phyloP scores from a whole-genome alignment of 2,113 vertebrate species.

The Rafetus swinhoei region DNA sequence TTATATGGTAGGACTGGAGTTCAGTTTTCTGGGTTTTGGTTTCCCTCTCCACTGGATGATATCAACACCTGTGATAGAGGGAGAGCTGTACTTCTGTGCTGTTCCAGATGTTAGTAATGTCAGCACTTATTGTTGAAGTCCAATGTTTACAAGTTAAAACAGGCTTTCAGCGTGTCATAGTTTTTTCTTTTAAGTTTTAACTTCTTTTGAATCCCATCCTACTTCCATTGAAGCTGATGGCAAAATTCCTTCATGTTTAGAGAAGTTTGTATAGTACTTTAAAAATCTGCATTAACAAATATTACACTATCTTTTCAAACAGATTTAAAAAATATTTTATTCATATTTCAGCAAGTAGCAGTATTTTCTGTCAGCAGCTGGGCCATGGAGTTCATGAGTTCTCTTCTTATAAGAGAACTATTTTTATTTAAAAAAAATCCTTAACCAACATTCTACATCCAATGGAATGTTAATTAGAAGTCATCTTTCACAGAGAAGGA shows the following conservation, averaged over 20 bases:
- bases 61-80: not conserved
- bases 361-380: not conserved
- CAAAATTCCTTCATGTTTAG: not conserved
- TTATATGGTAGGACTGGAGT: not conserved
- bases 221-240: not conserved
- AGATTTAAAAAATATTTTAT: not conserved
- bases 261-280: not conserved
- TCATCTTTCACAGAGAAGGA: not conserved
- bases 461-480: not conserved
- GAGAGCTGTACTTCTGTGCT: not conserved
- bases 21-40: not conserved
- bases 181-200: not conserved
- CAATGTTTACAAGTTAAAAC: not conserved
- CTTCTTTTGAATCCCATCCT: not conserved
- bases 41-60: not conserved
- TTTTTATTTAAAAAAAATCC: not conserved
- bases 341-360: not conserved
- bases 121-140: not conserved
- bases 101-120: not conserved
- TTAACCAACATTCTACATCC: not conserved
- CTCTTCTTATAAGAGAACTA: not conserved
- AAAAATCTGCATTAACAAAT: no score
- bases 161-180: not conserved
- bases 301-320: no score
- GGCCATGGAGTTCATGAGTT: not conserved